These are phyloP conservation scores for Ctenomys sociabilis DNA, from an alignment of 2,113 vertebrate genomes.

Conservation along the genomic window DNA sequence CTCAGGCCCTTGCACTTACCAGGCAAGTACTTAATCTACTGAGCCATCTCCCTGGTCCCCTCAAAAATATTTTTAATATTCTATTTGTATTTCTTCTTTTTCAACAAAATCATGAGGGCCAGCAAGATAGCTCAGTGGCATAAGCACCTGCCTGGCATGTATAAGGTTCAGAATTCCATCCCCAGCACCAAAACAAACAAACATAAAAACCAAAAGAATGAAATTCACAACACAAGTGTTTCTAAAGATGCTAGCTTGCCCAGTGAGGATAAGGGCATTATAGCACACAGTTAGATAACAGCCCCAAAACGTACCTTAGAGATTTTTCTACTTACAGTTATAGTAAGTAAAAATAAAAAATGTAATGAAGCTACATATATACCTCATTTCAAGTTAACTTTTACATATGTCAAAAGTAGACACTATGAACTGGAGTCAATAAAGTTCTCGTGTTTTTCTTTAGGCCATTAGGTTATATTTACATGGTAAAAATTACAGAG, in stretches of 20 bases:
- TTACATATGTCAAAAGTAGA: neutral
- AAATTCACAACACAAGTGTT: neutral
- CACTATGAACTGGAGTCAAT: neutral
- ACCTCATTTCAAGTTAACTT: slow-evolving; percentile 45
- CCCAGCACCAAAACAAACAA: no score
- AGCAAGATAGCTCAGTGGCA: no score
- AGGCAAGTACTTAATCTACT: no score
- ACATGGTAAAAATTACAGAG: neutral
- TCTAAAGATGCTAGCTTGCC: neutral
- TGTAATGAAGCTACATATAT: neutral
- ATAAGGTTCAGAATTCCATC: no score
- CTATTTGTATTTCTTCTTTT: neutral
- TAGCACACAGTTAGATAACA: neutral
- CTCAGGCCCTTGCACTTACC: no score
- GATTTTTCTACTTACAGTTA: slow-evolving; percentile 11
- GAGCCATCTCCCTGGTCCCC: no score
- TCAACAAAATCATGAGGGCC: slow-evolving; percentile 12
- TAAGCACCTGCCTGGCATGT: no score
- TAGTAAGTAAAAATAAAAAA: slow-evolving; percentile 12
- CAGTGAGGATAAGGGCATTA: neutral
- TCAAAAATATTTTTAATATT: no score
- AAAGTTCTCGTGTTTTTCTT: neutral
- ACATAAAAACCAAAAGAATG: slow-evolving; percentile 20
- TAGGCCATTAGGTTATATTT: neutral
- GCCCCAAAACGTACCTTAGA: neutral